phyloP scores from a whole-genome alignment of 1,140 invertebrate genomes.

The Aplysia californica region DNA sequence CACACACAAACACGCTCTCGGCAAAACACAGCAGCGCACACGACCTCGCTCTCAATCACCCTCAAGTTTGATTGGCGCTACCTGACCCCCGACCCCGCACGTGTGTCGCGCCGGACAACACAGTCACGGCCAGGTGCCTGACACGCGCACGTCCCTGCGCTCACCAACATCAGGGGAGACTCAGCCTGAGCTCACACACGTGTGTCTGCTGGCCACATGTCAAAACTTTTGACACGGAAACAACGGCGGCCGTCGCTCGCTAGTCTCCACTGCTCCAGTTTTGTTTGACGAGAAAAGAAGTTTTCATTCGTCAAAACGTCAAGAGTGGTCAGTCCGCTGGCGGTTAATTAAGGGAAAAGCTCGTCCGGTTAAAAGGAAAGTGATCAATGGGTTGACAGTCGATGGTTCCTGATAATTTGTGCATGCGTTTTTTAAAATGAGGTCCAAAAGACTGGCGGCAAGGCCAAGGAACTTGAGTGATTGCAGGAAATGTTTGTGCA shows the following conservation, averaged over 20 bases:
- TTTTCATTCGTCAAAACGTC: background rate
- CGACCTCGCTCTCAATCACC: background rate
- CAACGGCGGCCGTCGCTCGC: background rate
- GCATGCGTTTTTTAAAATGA: too few species aligned
- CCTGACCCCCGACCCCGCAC: conserved; percentile 17
- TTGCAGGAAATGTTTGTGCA: too few species aligned
- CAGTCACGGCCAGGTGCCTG: background rate
- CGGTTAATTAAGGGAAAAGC: too few species aligned
- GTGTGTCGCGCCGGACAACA: conserved; percentile 7
- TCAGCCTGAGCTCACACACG: background rate
- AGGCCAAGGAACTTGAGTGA: too few species aligned
- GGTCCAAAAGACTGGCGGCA: too few species aligned
- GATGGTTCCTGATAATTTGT: too few species aligned
- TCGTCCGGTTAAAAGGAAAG: too few species aligned
- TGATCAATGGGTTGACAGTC: too few species aligned
- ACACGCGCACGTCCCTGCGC: background rate
- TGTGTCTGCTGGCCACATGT: background rate
- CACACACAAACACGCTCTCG: too few species aligned
- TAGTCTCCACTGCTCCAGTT: background rate
- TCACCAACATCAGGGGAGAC: background rate
- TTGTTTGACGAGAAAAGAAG: background rate
- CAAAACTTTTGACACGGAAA: conserved; percentile 21
- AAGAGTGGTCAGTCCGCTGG: too few species aligned
- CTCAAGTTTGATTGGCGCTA: conserved; percentile 21
- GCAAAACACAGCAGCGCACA: background rate